Base-by-base conservation (phyloP, 2,113 vertebrate species). In the Paracanthobrama guichenoti region DNA sequence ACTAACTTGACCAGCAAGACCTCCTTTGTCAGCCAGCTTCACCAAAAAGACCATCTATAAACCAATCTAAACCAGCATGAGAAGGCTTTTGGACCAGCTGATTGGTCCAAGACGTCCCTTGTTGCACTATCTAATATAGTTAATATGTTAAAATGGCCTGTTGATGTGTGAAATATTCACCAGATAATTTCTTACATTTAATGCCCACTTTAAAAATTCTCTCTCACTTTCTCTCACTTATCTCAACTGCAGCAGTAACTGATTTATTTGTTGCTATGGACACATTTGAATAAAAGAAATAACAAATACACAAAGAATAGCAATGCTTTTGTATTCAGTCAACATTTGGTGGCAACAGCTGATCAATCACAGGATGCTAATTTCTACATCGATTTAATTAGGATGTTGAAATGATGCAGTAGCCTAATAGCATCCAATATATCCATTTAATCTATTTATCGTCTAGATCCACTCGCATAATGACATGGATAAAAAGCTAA, bases 291-390 rank as follows among this genome's bases (percentile, higher is more conserved):
- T 16, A 42, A 26, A 46, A 79, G 16, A 62, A 79, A 79, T 22
- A 79, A 62, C n/a, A 44, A 3, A 26, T 11, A 46, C 12, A 26
- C 18, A 42, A 44, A 62, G n/a, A 46, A 79, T 3, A 46, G 8
- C n/a, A 46, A 18, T 18, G 76, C n/a, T 35, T 78, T 57, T 78
- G 31, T n/a, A 24, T 59, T 62, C 35, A 44, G 57, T 79, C 35
- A 39, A 2, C 3, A 62, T 26, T 26, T 16, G 11, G 12, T 50
- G n/a, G n/a, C n/a, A 74, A 78, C 20, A 24, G 76, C 57, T 79
- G 22, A 79, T 62, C 57, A 44, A 79, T 79, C 76, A 62, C 55
- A 26, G 7, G 76, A 62, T 60, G 57, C 16, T 62, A 7, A 46
- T 62, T 62, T 79, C 57, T 46, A 46, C 53, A 77, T 62, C n/a